Conservation (phyloP, 2,888 invertebrate species). For the Argyra leucocephala region DNA sequence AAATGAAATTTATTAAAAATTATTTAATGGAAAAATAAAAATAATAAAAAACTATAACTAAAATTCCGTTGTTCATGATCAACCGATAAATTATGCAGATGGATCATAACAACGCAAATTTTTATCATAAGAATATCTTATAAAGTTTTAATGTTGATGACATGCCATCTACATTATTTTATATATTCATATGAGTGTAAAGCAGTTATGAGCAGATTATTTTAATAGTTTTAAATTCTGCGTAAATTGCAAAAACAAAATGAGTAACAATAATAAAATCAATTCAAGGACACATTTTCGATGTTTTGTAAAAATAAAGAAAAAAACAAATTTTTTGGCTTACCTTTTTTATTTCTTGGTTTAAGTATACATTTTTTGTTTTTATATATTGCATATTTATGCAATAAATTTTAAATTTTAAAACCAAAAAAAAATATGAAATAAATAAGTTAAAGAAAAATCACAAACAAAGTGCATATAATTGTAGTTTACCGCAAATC, state of each 20-base stretch:
- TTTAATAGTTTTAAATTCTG: neutral
- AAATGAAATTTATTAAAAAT: conserved; percentile 2
- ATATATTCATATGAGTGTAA: neutral
- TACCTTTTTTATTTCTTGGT: too few species aligned
- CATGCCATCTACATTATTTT: neutral
- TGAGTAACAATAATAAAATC: too few species aligned
- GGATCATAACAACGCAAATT: neutral
- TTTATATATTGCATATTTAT: too few species aligned
- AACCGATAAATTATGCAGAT: neutral
- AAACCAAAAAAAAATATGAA: too few species aligned
- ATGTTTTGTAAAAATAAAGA: too few species aligned
- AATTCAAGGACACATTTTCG: too few species aligned
- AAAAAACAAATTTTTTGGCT: too few species aligned
- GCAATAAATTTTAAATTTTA: too few species aligned
- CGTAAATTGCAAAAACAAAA: neutral
- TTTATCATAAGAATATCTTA: neutral
- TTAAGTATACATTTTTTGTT: too few species aligned
- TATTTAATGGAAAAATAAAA: neutral
- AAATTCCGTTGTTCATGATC: conserved; percentile 3
- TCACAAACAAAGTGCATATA: too few species aligned
- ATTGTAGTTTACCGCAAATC: too few species aligned
- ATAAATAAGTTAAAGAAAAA: too few species aligned
- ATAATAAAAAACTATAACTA: neutral
- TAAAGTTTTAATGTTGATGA: neutral
- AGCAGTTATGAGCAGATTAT: neutral